Evolutionary conservation across 2,888 invertebrate species (phyloP), one percentile per base, ranked within the genome.

Genomic region (Seladonia tumulorum): DNA sequence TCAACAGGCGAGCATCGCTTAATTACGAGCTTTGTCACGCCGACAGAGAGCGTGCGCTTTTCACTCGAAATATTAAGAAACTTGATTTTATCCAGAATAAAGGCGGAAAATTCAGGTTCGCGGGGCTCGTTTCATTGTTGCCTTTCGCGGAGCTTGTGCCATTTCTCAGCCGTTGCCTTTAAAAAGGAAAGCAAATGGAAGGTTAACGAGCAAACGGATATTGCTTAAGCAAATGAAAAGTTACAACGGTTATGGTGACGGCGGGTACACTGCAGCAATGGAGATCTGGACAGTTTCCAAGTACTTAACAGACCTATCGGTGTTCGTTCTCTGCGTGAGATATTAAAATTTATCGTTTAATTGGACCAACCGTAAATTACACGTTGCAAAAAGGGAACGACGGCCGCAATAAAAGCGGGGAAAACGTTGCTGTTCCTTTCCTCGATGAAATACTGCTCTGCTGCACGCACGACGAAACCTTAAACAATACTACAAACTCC

Each of bases 281-380:
- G 74, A 66, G 29, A n/a, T 12, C 47, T 82, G 75, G 60, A 49
- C 42, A 42, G 39, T 29, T 75, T 75, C 70, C 82, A 70, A 75
- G 74, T 74, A 42, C 81, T 81, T 81, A 81, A 82, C 74, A 49
- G 81, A n/a, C 82, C 39, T 49, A 71, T 75, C 39, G 18, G 7
- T 18, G 66, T n/a, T 4, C n/a, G 29, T 18, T 2, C 29, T 2
- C 29, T 22, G 16, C 18, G 5, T 10, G 35, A 16, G n/a, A 53
- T 71, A 82, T 75, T 71, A 70, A 25, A 75, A 75, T 71, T 66
- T n/a, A 81, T 25, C 42, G 5, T 3, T 18, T 47, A 12, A 25
- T 14, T 42, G 18, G 22, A 71, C 35, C 53, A 45, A 25, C 47
- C 49, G 14, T 8, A 57, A 71, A 49, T 39, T 57, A 76, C 49